Conservation (phyloP, 1,140 invertebrate genomes). For the Zaprionus ornatus region DNA sequence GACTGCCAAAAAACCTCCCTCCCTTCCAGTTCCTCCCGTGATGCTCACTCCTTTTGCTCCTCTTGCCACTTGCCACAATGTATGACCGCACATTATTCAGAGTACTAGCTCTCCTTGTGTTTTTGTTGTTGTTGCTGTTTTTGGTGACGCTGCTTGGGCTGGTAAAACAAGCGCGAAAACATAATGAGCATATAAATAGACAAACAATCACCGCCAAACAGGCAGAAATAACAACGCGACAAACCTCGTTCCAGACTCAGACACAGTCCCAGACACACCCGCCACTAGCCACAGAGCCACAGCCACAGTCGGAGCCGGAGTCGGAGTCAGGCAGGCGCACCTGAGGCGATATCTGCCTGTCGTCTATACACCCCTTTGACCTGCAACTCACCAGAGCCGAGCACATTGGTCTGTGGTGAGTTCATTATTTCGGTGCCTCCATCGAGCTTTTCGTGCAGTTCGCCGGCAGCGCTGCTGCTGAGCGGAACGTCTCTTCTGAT, state of each 20-base stretch:
- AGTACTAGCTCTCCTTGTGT: conserved; percentile 12
- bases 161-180: conserved; percentile 75
- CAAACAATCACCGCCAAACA: conserved; percentile 60
- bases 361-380: background rate
- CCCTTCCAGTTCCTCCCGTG: background rate
- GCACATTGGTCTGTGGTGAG: conserved; percentile 1
- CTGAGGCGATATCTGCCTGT: background rate
- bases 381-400: conserved; percentile 29
- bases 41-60: background rate
- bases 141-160: conserved; percentile 37
- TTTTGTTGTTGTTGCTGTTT: conserved; percentile 11
- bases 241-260: conserved; percentile 21
- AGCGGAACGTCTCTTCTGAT: background rate
- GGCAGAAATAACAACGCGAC: conserved; percentile 12
- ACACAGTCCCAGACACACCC: conserved; percentile 20
- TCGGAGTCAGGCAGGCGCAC: conserved; percentile 1
- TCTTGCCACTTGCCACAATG: conserved; percentile 49
- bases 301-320: conserved; percentile 9
- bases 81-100: conserved; percentile 71
- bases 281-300: background rate
- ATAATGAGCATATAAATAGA: conserved; percentile 77
- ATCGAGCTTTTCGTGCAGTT: conserved; percentile 1
- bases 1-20: background rate
- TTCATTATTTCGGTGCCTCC: background rate
- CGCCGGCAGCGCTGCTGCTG: conserved; percentile 31